phyloP scores from a whole-genome alignment of 2,797 vertebrate genomes.

The Enteromius mattozi region DNA sequence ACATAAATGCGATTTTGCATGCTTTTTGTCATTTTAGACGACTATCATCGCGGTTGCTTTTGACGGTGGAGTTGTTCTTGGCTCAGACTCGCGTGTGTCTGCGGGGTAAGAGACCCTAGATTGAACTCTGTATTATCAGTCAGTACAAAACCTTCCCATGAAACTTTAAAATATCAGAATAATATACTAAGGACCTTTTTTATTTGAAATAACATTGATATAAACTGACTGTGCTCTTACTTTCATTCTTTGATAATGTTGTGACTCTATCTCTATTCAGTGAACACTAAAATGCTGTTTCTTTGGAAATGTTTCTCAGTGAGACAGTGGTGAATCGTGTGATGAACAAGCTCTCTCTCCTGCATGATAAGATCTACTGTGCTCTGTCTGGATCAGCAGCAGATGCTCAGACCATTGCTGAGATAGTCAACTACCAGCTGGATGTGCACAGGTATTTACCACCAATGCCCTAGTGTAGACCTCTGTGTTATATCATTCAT shows the following conservation, averaged over 20 bases:
- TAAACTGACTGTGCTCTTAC: neutral
- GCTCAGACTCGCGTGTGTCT: constrained; percentile 89
- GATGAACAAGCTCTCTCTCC: constrained; percentile 85
- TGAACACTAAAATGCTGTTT: neutral
- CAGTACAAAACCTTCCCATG: too few relatives aligned
- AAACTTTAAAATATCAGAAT: neutral
- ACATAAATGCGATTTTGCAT: too few relatives aligned
- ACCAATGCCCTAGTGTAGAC: too few relatives aligned
- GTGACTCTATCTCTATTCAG: neutral
- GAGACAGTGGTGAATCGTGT: constrained; percentile 84
- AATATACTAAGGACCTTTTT: neutral
- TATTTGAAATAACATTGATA: neutral
- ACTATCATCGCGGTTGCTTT: constrained; percentile 87
- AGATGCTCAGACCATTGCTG: constrained; percentile 86
- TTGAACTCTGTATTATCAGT: too few relatives aligned
- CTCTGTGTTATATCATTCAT: too few relatives aligned
- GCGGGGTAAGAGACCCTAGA: constrained; percentile 78
- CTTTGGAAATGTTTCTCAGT: neutral
- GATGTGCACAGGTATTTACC: constrained; percentile 82
- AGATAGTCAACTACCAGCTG: constrained; percentile 86
- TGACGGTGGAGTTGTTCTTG: constrained; percentile 84
- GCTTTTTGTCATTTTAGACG: constrained; percentile 73
- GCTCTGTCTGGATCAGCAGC: constrained; percentile 90
- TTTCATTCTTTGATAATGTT: neutral
- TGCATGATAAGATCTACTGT: constrained; percentile 85